Evolutionary conservation across 2,113 vertebrate genomes (phyloP), one percentile per base, ranked within the genome.

Genomic region (Oncorhynchus clarkii): DNA sequence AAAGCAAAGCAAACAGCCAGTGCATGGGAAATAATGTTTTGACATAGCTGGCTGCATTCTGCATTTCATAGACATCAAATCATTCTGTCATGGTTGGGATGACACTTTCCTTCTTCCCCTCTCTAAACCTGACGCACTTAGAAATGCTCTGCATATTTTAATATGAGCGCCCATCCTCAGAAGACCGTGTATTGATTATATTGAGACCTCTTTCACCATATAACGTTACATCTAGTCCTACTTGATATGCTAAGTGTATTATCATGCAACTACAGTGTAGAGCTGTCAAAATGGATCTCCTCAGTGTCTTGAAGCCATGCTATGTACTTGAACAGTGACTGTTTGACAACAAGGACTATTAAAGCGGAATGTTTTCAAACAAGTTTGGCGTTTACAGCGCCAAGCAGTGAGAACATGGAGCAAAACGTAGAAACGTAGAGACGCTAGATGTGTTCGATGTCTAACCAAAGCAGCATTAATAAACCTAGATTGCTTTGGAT

Each of bases 1-100:
- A 80, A 77, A 51, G 31, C 71, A 79, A 75, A 81, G 84, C 77
- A 82, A 81, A 73, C 81, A 78, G 81, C 18, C 77, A 67, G 54
- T 74, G 73, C 82, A 80, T 78, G 76, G 76, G 78, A 74, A 82
- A 81, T 76, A 82, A 82, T 86, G 79, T 83, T 87, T 82, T 82
- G 80, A 87, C 85, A 87, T 73, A 75, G 82, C 75, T 83, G 76
- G 71, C 77, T 85, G 80, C 75, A 64, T 73, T 71, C 70, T 73
- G 75, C 78, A 82, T 85, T 78, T 86, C 75, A 78, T 68, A 85
- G 75, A 77, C 80, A 85, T 75, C 76, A 76, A 81, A 79, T 84
- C 75, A 81, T 65, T 71, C 67, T 80, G 77, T 81, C 79, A 84
- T 77, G 54, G 74, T 62, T 45, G 57, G 60, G 70, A 79, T 67